phyloP scores from a whole-genome alignment of 2,797 vertebrate genomes.

The Pteronotus mesoamericanus region DNA sequence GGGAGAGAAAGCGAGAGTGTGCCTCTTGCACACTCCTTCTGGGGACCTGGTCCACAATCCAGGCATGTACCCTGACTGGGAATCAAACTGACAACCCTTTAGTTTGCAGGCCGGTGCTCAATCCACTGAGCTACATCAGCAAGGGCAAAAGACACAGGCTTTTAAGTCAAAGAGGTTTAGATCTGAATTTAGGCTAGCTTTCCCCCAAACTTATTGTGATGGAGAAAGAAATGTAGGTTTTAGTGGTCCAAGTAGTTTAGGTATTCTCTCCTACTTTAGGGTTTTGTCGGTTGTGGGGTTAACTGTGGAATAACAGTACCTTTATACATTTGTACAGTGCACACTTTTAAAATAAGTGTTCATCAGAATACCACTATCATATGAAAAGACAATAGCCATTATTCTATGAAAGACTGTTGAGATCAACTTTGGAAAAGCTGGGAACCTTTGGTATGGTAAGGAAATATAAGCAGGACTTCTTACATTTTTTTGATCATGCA shows the following conservation, averaged over 20 bases:
- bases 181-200: slow-evolving; percentile 1
- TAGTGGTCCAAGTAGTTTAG: background rate
- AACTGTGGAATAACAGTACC: background rate
- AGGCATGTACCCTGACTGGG: too few relatives aligned
- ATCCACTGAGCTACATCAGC: too few relatives aligned
- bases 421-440: slow-evolving; percentile 24
- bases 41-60: too few relatives aligned
- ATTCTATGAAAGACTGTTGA: background rate
- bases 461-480: background rate
- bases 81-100: too few relatives aligned
- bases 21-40: too few relatives aligned
- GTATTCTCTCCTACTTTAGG: background rate
- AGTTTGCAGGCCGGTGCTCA: too few relatives aligned
- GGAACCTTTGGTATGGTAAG: background rate
- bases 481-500: background rate
- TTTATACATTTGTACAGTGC: background rate
- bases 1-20: too few relatives aligned
- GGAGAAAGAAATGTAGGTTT: background rate
- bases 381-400: background rate
- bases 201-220: background rate
- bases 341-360: background rate
- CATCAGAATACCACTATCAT: background rate
- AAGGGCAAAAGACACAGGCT: background rate
- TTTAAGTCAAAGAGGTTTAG: slow-evolving; percentile 35
- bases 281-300: background rate